A percentile compares a stretch with the other conserved stretches of the same genome.
These are phyloP conservation scores for Lineus longissimus DNA, from an alignment of 1,140 invertebrate genomes.

Conservation along the genomic window DNA sequence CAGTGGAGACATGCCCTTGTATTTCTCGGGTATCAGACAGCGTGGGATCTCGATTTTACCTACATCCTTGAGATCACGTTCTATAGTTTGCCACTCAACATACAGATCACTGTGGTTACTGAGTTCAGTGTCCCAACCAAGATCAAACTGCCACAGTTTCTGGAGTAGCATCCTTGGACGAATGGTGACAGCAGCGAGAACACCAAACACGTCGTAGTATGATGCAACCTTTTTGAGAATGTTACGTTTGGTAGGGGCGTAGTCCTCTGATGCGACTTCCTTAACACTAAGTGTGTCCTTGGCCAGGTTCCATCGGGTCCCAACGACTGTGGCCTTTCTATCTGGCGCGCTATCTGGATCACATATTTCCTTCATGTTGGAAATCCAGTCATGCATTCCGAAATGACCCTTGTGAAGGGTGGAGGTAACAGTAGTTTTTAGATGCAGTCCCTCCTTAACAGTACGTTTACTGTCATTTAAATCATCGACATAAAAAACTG, in stretches of 20 bases:
- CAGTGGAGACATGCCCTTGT: background rate
- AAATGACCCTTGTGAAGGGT: background rate
- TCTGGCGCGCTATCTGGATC: background rate
- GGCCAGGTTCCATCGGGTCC: background rate
- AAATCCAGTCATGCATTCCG: background rate
- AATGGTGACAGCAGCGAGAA: background rate
- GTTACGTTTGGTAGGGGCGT: background rate
- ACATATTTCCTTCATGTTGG: background rate
- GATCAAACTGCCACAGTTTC: background rate
- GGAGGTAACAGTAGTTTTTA: background rate
- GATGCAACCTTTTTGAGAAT: background rate
- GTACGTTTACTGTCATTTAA: background rate
- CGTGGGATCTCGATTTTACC: background rate
- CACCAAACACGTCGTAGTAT: slow-evolving; percentile 1
- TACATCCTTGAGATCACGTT: background rate
- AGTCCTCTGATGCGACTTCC: background rate
- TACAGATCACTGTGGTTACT: background rate
- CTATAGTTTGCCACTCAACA: background rate
- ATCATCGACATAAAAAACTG: slow-evolving; percentile 2
- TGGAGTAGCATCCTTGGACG: background rate
- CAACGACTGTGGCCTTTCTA: background rate
- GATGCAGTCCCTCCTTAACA: background rate
- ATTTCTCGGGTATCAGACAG: background rate
- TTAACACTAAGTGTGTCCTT: background rate
- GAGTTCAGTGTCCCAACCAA: background rate